These are phyloP conservation scores for Reticulitermes speratus DNA, from an alignment of 1,140 invertebrate genomes.

Conservation along the genomic window DNA sequence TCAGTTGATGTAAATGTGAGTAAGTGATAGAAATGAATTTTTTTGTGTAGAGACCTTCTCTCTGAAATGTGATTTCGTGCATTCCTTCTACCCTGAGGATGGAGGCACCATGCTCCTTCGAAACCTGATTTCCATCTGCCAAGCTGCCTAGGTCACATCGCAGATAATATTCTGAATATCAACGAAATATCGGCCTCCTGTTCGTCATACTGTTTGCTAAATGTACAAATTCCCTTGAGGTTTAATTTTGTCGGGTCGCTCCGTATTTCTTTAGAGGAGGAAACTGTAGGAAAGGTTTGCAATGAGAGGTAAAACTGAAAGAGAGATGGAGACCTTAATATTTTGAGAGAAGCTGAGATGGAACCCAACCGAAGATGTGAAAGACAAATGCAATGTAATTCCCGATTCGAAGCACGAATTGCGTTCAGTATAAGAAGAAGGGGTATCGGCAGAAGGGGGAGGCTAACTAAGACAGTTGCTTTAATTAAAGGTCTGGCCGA, in stretches of 20 bases:
- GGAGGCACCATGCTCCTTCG: too few species aligned
- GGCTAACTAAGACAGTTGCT: slow-evolving; percentile 28
- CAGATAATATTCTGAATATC: background rate
- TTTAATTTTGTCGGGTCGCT: background rate
- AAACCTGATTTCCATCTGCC: too few species aligned
- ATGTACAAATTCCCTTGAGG: background rate
- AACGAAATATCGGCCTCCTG: background rate
- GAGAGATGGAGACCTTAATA: background rate
- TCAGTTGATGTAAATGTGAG: too few species aligned
- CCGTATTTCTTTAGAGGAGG: background rate
- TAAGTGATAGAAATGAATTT: too few species aligned
- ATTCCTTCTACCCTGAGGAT: too few species aligned
- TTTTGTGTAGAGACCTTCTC: too few species aligned
- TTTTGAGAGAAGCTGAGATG: slow-evolving; percentile 8
- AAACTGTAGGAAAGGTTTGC: background rate
- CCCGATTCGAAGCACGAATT: slow-evolving; percentile 23
- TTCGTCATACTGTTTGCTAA: background rate
- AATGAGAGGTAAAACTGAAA: background rate
- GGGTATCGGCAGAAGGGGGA: background rate
- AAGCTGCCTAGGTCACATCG: too few species aligned
- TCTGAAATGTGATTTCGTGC: too few species aligned
- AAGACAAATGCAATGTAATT: slow-evolving; percentile 14
- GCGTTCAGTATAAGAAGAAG: slow-evolving; percentile 25
- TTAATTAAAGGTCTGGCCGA: slow-evolving; percentile 25
- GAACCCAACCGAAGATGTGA: background rate